Evolutionary conservation across 2,113 vertebrate species (phyloP).

Genomic region (Tetrao urogallus): DNA sequence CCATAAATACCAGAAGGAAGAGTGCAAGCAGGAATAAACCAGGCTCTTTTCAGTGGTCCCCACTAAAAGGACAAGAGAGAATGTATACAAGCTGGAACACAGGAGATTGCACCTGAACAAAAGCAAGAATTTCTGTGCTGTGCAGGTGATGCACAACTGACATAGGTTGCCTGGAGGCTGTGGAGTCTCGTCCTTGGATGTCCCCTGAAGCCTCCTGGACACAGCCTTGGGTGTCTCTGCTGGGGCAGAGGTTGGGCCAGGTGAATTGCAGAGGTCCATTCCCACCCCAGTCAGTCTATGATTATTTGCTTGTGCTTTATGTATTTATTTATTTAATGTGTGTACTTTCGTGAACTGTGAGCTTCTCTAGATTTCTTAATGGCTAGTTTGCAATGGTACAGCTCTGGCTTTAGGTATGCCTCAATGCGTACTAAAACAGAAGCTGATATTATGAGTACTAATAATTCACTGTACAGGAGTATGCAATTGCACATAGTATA

Average conservation of each 20-base stretch:
- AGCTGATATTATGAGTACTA: not conserved
- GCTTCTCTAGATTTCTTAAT: not conserved
- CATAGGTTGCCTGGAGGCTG: not conserved
- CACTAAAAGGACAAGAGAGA: not conserved
- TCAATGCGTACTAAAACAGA: conserved; percentile 5
- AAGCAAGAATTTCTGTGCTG: not conserved
- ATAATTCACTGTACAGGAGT: not conserved
- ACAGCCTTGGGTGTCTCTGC: not conserved
- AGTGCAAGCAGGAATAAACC: not conserved
- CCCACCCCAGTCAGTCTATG: not conserved
- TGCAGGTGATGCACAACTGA: not conserved
- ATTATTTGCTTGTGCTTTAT: not conserved
- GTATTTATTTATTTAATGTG: not conserved
- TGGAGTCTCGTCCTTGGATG: not conserved
- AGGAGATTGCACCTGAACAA: not conserved
- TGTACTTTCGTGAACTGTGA: not conserved
- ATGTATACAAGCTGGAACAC: not conserved
- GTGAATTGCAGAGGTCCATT: not conserved
- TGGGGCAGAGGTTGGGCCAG: not conserved
- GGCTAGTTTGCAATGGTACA: not conserved
- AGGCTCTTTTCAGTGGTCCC: not conserved
- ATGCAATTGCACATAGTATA: not conserved
- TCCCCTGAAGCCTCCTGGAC: no score
- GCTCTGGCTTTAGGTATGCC: not conserved
- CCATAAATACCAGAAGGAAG: not conserved